Evolutionary conservation across 2,113 vertebrate species (phyloP).

Genomic region (Bos taurus): ARS-UCD2.0 NC_037328.1:79013001-79013500

Average conservation of each 20-base stretch:
- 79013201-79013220: not conserved
- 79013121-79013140: not conserved
- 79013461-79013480: too few relatives aligned
- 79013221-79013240: not conserved
- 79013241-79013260: not conserved
- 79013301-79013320: not conserved
- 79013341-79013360: too few relatives aligned
- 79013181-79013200: not conserved
- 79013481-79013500: too few relatives aligned
- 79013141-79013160: not conserved
- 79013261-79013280: not conserved
- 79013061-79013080: not conserved
- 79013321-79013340: not conserved
- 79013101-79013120: not conserved
- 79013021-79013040: not conserved
- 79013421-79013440: too few relatives aligned
- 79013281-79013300: not conserved
- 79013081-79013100: not conserved
- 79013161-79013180: not conserved
- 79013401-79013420: too few relatives aligned
- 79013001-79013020: not conserved
- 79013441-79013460: too few relatives aligned
- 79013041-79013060: not conserved
- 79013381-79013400: too few relatives aligned
- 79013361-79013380: too few relatives aligned